Evolutionary conservation across 2,113 vertebrate species (phyloP), one percentile per base, ranked within the genome.

Genomic region (Notiomystis cincta): DNA sequence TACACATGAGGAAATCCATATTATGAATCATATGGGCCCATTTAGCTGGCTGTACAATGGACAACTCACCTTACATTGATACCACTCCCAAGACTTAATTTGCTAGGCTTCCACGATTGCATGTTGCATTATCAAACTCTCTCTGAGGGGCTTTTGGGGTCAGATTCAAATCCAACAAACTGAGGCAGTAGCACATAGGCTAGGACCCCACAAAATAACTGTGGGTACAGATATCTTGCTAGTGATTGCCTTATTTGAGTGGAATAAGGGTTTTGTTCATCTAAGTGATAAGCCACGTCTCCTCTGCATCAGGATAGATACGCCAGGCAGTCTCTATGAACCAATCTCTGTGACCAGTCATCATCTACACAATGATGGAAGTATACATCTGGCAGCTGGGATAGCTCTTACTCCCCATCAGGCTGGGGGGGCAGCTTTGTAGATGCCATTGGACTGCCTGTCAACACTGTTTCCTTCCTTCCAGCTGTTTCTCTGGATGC

Each of bases 11-110:
- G 10, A 86, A 70, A 69, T 73, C 37, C 42, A 31, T 37, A 17
- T 45, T 57, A 47, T 1, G 15, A 73, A 40, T 13, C 0, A 0
- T 44, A 62, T 0, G 0, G n/a, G 15, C 28, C 51, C 73, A 21
- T 79, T 56, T 56, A 78, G 10, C 35, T 54, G 42, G 45, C 62
- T 82, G 13, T 56, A 27, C 1, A 1, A 58, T 8, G 19, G 48
- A 28, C 24, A 44, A 64, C 21, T 57, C 40, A 8, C 18, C 33
- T 78, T 62, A 38, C 11, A 15, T 69, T 76, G 51, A 56, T 47
- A 45, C 33, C 17, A 23, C 27, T 51, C 47, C 33, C 56, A 54
- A 82, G 70, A 44, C 38, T 45, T 61, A 19, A 54, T 71, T 54
- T 85, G 10, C 56, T 54, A 35, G 53, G 10, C 12, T 64, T 58